phyloP scores from a whole-genome alignment of 1,140 invertebrate species.

The Trichogramma pretiosum region DNA sequence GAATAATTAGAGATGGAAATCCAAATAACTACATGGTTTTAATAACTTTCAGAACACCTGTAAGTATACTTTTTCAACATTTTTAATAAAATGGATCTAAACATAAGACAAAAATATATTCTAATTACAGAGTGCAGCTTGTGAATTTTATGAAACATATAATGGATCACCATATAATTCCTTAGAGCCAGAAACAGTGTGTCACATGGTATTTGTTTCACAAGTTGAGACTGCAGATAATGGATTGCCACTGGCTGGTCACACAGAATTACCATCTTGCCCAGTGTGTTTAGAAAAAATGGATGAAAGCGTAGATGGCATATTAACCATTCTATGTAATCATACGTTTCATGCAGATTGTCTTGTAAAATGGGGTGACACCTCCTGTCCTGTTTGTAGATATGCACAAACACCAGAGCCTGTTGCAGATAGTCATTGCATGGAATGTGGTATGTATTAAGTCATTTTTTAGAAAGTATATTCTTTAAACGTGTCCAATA shows the following conservation, averaged over 20 bases:
- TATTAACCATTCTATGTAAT: constrained; percentile 96
- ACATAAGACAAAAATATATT: background rate
- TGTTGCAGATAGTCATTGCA: constrained; percentile 71
- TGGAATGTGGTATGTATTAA: constrained; percentile 58
- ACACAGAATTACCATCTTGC: constrained; percentile 95
- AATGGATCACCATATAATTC: constrained; percentile 90
- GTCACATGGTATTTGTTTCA: constrained; percentile 91
- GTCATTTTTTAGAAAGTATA: too few relatives aligned
- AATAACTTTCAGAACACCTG: constrained; percentile 69
- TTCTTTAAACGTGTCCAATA: background rate
- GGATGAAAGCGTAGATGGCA: constrained; percentile 96
- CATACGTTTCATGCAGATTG: constrained; percentile 96
- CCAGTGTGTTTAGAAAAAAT: constrained; percentile 93
- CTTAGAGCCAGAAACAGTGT: constrained; percentile 80
- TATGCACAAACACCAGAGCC: constrained; percentile 91
- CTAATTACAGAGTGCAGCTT: constrained; percentile 60
- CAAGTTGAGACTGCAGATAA: constrained; percentile 74
- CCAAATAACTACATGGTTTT: constrained; percentile 98
- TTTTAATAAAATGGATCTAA: constrained; percentile 8
- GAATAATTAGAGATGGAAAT: constrained; percentile 76
- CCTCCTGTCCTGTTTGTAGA: constrained; percentile 66
- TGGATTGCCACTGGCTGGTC: constrained; percentile 62
- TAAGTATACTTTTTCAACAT: constrained; percentile 30
- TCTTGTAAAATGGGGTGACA: constrained; percentile 93
- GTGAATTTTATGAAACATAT: constrained; percentile 87